These are phyloP conservation scores for Macropis europaea DNA, from an alignment of 2,888 invertebrate species.

Conservation along the genomic window DNA sequence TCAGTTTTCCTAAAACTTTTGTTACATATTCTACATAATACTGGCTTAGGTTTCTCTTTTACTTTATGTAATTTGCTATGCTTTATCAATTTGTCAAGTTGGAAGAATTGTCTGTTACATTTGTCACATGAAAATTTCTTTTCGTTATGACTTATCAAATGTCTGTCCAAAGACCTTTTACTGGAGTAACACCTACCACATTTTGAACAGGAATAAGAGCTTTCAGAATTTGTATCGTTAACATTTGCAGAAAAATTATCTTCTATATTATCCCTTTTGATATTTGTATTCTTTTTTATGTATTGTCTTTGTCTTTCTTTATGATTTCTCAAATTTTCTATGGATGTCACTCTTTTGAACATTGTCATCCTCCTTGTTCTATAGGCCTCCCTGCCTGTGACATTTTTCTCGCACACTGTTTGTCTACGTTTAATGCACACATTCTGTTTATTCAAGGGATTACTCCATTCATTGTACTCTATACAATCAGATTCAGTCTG, in stretches of 20 bases:
- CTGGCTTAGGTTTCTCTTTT: slow-evolving; percentile 59
- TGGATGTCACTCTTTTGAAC: slow-evolving; percentile 72
- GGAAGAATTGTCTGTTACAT: slow-evolving; percentile 63
- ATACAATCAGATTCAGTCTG: not conserved
- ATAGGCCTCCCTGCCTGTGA: slow-evolving; percentile 49
- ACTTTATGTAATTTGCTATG: slow-evolving; percentile 58
- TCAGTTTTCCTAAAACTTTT: slow-evolving; percentile 70
- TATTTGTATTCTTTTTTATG: slow-evolving; percentile 64
- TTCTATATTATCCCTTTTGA: slow-evolving; percentile 53
- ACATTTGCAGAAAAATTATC: slow-evolving; percentile 27
- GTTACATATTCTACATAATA: slow-evolving; percentile 70
- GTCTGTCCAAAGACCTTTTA: slow-evolving; percentile 60
- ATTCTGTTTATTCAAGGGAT: slow-evolving; percentile 1
- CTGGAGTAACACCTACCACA: slow-evolving; percentile 63
- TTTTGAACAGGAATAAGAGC: slow-evolving; percentile 51
- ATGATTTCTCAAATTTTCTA: slow-evolving; percentile 69
- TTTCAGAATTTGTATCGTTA: slow-evolving; percentile 31
- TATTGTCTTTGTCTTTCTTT: slow-evolving; percentile 71
- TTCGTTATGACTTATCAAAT: slow-evolving; percentile 50
- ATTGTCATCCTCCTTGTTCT: slow-evolving; percentile 62
- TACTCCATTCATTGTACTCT: slow-evolving; percentile 1
- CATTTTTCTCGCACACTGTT: slow-evolving; percentile 34
- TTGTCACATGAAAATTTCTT: slow-evolving; percentile 62
- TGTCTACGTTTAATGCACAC: slow-evolving; percentile 26
- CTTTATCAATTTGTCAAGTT: slow-evolving; percentile 55